Percentiles rank a stretch among this genome's conserved stretches.
These are phyloP conservation scores for Pristionchus entomophagus DNA, from an alignment of 2,888 invertebrate species.

Conservation along the genomic window DNA sequence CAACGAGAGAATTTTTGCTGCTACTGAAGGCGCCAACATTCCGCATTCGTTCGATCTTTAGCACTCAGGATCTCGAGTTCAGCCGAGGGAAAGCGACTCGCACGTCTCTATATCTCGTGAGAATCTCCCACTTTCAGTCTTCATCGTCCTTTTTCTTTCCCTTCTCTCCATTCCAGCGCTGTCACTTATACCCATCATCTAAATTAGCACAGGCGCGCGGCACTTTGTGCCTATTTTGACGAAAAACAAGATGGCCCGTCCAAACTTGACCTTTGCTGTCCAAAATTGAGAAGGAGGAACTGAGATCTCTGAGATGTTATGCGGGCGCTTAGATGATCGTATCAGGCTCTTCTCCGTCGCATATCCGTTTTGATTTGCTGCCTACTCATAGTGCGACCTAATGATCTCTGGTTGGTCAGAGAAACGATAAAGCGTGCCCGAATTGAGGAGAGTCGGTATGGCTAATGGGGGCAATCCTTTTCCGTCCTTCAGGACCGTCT, in stretches of 20 bases:
- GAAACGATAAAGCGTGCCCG: neutral
- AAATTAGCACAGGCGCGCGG: slow-evolving; percentile 5
- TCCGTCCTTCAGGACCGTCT: slow-evolving; percentile 39
- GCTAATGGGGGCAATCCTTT: neutral
- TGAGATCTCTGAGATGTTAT: no score
- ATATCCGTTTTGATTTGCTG: slow-evolving; percentile 4
- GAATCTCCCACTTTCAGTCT: neutral
- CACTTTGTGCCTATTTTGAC: neutral
- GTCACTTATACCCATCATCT: neutral
- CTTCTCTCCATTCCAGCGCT: neutral
- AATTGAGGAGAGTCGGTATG: neutral
- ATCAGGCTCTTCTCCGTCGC: neutral
- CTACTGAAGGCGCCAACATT: neutral
- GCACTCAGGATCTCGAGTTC: neutral
- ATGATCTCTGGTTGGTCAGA: no score
- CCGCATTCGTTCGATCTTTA: neutral
- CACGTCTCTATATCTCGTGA: slow-evolving; percentile 10
- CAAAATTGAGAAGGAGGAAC: no score
- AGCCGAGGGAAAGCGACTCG: neutral
- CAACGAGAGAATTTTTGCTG: neutral
- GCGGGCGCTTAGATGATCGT: neutral
- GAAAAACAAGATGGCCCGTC: no score
- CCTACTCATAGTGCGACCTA: no score
- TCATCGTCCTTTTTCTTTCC: neutral
- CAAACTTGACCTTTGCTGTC: neutral